A percentile compares a stretch with the other conserved stretches of the same genome.
These are phyloP conservation scores for Sweltsa coloradensis DNA, from an alignment of 1,140 invertebrate genomes.

Conservation along the genomic window DNA sequence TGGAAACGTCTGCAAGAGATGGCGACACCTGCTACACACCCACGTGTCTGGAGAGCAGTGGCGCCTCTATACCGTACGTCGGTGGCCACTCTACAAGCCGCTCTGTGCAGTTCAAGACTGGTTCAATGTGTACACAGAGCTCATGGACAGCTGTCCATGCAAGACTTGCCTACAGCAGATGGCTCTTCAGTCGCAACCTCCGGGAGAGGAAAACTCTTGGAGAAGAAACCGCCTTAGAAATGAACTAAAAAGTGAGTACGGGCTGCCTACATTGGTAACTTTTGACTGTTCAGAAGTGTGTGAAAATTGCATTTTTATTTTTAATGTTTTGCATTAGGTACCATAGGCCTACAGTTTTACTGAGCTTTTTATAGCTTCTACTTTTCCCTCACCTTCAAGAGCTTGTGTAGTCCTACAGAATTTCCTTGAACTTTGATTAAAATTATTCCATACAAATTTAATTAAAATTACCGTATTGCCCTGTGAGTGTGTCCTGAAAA, in stretches of 20 bases:
- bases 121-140: constrained; percentile 54
- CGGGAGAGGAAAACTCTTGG: constrained; percentile 58
- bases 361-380: no score
- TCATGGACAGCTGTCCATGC: constrained; percentile 69
- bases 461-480: no score
- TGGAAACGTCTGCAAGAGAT: constrained; percentile 72
- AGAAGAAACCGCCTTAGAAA: constrained; percentile 55
- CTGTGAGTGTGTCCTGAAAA: no score
- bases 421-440: no score
- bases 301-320: no score
- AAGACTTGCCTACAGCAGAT: constrained; percentile 72
- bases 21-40: constrained; percentile 63
- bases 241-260: constrained; percentile 49
- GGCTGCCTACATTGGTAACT: constrained; percentile 23
- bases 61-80: constrained; percentile 54
- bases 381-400: no score
- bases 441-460: no score
- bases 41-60: constrained; percentile 64
- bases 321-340: no score
- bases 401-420: no score
- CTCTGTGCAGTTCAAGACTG: constrained; percentile 56
- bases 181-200: constrained; percentile 44
- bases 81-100: constrained; percentile 77
- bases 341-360: no score
- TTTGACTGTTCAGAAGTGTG: no score